phyloP scores from a whole-genome alignment of 2,113 vertebrate genomes.

The Phaethornis superciliosus region DNA sequence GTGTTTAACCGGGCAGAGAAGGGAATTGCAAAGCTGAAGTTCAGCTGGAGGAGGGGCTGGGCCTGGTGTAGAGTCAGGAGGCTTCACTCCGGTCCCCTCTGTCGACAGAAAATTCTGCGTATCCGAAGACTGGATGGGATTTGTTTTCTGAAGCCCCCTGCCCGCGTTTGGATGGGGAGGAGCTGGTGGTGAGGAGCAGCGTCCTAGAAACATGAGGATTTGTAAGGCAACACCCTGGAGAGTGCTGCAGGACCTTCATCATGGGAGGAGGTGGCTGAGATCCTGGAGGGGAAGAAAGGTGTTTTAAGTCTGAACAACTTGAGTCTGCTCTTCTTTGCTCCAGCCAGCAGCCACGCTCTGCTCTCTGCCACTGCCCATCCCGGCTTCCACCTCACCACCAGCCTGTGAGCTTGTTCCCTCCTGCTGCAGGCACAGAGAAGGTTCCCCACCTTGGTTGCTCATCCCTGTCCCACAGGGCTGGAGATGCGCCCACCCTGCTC shows the following conservation, averaged over 20 bases:
- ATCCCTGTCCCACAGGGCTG: background rate
- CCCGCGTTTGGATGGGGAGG: background rate
- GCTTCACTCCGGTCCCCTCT: background rate
- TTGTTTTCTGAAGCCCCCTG: background rate
- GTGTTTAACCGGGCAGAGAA: background rate
- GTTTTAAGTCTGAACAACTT: background rate
- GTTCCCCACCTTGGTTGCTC: background rate
- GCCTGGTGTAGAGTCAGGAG: background rate
- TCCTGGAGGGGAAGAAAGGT: background rate
- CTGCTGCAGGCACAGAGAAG: background rate
- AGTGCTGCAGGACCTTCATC: background rate
- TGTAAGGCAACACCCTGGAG: accelerated
- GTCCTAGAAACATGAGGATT: background rate
- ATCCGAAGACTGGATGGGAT: background rate
- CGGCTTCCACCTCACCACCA: background rate
- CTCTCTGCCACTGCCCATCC: background rate
- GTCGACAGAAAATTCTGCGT: accelerated
- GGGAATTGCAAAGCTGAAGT: background rate
- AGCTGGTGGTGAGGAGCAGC: background rate
- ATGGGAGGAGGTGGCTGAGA: accelerated
- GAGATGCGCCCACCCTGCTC: accelerated
- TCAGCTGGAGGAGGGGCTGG: background rate
- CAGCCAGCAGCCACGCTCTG: too few relatives aligned
- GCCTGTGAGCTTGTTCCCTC: accelerated
- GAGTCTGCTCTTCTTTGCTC: background rate